These are phyloP conservation scores for Gyrodactylus bullatarudis DNA, from an alignment of 1,140 invertebrate genomes.

Conservation along the genomic window DNA sequence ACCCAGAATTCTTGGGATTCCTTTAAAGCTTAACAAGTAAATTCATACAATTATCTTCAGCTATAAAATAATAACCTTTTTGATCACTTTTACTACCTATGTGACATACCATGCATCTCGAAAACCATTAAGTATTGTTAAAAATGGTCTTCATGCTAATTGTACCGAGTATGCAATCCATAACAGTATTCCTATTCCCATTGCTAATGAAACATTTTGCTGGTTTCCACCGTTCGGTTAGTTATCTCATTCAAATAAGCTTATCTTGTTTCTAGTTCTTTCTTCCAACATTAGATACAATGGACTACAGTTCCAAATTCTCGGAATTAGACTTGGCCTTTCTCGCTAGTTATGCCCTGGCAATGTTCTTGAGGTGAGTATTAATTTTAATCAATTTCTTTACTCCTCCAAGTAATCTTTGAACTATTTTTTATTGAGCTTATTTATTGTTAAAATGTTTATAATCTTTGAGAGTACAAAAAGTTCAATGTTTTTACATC, in stretches of 20 bases:
- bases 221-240: not conserved
- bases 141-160: not conserved
- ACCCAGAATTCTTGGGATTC: no score
- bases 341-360: conserved; percentile 54
- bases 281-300: not conserved
- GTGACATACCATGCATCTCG: not conserved
- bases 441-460: not conserved
- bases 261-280: no score
- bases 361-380: conserved; percentile 53
- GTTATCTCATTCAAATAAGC: no score
- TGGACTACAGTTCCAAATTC: conserved; percentile 17
- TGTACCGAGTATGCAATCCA: not conserved
- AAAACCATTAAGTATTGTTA: conserved; percentile 2
- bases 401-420: not conserved
- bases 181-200: conserved; percentile 5
- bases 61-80: not conserved
- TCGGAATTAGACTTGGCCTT: conserved; percentile 60
- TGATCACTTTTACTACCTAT: conserved; percentile 1
- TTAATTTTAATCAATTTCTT: not conserved
- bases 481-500: no score
- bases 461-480: no score
- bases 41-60: no score
- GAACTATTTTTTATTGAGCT: not conserved
- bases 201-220: not conserved
- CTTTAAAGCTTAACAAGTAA: no score